phyloP scores from a whole-genome alignment of 2,797 vertebrate species.

The Tarsius wallacei region DNA sequence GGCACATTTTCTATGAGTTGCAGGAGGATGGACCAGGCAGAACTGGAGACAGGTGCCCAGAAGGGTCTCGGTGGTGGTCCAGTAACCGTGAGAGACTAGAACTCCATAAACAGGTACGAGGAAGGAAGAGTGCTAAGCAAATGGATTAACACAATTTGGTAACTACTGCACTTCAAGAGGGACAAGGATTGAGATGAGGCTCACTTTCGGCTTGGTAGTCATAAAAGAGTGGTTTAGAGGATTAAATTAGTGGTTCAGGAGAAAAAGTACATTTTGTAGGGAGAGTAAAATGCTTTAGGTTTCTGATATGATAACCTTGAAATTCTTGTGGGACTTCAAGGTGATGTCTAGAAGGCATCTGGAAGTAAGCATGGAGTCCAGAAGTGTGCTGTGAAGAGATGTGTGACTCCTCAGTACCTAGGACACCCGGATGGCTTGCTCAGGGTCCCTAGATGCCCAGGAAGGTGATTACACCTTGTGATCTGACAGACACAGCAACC shows the following conservation, averaged over 20 bases:
- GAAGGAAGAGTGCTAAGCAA: accelerated
- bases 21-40: accelerated
- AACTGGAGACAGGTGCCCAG: accelerated
- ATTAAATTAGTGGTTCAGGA: neutral
- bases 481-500: accelerated
- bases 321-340: accelerated
- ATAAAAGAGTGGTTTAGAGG: neutral
- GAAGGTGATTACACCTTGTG: accelerated
- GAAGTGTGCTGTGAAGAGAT: accelerated
- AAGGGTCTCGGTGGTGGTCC: accelerated
- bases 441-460: neutral
- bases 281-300: neutral
- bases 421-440: neutral
- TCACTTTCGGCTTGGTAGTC: neutral
- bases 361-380: neutral
- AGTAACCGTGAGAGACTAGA: accelerated
- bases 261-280: neutral
- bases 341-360: neutral
- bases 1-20: accelerated
- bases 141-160: too few species aligned
- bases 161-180: accelerated
- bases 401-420: accelerated
- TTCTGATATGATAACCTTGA: neutral
- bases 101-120: accelerated
- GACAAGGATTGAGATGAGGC: neutral